phyloP scores from a whole-genome alignment of 2,113 vertebrate species.

The Gasterosteus nipponicus region DNA sequence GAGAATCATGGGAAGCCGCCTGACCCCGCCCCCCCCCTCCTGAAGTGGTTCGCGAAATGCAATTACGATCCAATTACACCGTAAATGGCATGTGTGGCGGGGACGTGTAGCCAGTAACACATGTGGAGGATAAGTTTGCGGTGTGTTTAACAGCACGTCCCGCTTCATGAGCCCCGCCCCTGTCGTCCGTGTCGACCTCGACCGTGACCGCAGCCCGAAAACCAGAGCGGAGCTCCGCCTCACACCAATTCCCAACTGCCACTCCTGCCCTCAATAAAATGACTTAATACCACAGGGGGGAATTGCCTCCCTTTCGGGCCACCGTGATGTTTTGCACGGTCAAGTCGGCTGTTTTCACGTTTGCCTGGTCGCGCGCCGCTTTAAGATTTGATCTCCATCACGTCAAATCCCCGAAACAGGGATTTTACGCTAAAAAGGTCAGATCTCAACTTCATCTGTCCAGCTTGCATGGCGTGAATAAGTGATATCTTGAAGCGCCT shows the following conservation, averaged over 20 bases:
- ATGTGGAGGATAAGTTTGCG: slow-evolving; percentile 78
- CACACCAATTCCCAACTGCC: slow-evolving; percentile 53
- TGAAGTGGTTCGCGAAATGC: slow-evolving; percentile 69
- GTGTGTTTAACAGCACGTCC: slow-evolving; percentile 77
- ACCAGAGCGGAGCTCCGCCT: slow-evolving; percentile 62
- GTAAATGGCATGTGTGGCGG: slow-evolving; percentile 73
- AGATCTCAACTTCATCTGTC: no score
- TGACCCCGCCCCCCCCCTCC: slow-evolving; percentile 34
- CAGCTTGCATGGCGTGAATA: not conserved
- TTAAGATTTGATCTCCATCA: no score
- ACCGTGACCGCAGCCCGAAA: slow-evolving; percentile 76
- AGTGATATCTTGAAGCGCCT: not conserved
- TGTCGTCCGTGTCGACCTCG: slow-evolving; percentile 76
- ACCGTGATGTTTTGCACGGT: slow-evolving; percentile 54
- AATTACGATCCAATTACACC: slow-evolving; percentile 81
- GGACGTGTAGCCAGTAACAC: slow-evolving; percentile 72
- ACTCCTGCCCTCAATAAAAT: slow-evolving; percentile 73
- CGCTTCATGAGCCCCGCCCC: slow-evolving; percentile 76
- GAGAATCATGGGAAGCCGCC: slow-evolving; percentile 52
- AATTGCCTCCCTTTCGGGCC: slow-evolving; percentile 62
- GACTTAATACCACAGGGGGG: slow-evolving; percentile 66
- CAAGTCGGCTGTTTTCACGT: slow-evolving; percentile 44
- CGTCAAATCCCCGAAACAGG: no score
- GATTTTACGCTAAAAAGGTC: not conserved
- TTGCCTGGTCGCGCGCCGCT: slow-evolving; percentile 13